A percentile compares a stretch with the other conserved stretches of the same genome.
These are phyloP conservation scores for Dryas iulia DNA, from an alignment of 1,140 invertebrate species.

Conservation along the genomic window DNA sequence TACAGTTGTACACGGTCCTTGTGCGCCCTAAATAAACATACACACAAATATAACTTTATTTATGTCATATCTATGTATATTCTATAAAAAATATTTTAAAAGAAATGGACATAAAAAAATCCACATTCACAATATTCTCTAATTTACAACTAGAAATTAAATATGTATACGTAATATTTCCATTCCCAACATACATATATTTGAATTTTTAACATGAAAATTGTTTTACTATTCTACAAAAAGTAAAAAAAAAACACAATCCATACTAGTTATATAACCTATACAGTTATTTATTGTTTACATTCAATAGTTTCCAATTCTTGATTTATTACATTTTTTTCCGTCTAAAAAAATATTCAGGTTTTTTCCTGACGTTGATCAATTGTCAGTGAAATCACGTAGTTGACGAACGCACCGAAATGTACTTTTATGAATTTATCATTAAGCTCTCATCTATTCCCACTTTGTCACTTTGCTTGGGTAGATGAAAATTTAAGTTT, in stretches of 20 bases:
- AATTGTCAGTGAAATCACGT: conserved; percentile 25
- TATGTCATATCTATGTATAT: no score
- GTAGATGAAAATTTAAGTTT: conserved; percentile 52
- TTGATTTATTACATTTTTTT: neutral
- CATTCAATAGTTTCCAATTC: neutral
- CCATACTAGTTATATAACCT: no score
- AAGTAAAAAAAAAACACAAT: no score
- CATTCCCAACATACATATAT: no score
- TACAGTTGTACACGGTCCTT: no score
- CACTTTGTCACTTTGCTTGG: conserved; percentile 30
- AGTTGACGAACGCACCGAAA: conserved; percentile 15
- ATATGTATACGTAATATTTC: neutral
- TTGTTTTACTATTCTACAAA: neutral
- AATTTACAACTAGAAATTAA: neutral
- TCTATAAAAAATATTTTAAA: no score
- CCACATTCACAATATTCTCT: neutral
- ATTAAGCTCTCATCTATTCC: conserved; percentile 39
- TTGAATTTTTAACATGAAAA: no score
- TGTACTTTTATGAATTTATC: conserved; percentile 20
- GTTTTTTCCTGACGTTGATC: conserved; percentile 2
- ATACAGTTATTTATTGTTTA: neutral
- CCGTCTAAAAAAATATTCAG: neutral
- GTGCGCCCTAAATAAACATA: no score
- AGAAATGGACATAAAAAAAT: no score
- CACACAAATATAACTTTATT: no score